Evolutionary conservation across 53 echinoderm and acorn worm species (phyloP).

Genomic region (Crossaster papposus): DNA sequence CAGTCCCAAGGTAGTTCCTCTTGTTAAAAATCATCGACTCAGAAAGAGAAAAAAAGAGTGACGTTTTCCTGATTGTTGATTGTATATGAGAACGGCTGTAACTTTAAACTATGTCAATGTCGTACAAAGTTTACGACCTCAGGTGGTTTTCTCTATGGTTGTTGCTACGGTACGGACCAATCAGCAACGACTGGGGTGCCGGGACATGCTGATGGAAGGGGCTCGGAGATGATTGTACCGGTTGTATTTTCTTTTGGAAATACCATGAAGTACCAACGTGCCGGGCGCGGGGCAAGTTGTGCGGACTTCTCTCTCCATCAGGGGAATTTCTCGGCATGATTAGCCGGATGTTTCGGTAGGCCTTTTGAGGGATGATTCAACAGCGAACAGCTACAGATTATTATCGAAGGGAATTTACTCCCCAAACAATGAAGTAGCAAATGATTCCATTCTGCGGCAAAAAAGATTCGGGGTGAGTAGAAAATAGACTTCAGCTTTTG

Average conservation of each 20-base stretch:
- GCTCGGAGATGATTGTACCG: neutral
- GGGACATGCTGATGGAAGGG: neutral
- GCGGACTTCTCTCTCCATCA: neutral
- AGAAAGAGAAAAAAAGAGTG: neutral
- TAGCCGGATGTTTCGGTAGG: no score
- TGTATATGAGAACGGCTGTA: neutral
- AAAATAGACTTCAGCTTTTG: neutral
- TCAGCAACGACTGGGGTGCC: neutral
- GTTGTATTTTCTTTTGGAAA: no score
- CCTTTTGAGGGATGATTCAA: neutral
- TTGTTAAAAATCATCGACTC: neutral
- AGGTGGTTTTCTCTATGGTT: neutral
- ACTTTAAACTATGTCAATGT: neutral
- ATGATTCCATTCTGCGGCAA: slow-evolving; percentile 24
- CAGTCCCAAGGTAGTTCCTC: neutral
- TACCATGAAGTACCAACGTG: neutral
- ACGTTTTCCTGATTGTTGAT: neutral
- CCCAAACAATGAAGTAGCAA: slow-evolving; percentile 11
- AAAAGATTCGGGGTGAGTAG: slow-evolving; percentile 1
- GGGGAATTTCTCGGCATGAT: neutral
- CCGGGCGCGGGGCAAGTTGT: neutral
- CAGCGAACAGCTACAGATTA: neutral
- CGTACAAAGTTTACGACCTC: neutral
- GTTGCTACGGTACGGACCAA: neutral
- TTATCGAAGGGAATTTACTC: neutral